These are phyloP conservation scores for Lepus timidus DNA, from an alignment of 2,113 vertebrate genomes.

Conservation along the genomic window DNA sequence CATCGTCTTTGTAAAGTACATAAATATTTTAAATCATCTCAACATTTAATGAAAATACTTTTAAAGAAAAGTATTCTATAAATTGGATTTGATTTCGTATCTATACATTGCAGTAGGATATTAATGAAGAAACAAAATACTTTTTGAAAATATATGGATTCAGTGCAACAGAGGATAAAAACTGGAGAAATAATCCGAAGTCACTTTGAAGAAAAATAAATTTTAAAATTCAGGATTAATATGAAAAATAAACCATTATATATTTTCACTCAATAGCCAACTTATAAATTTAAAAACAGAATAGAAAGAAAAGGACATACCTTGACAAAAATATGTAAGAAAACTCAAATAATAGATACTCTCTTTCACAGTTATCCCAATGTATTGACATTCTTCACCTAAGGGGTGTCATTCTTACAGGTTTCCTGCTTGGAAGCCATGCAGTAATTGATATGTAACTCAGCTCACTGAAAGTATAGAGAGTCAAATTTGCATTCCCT, in stretches of 20 bases:
- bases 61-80: constrained; percentile 42
- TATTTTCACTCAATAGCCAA: constrained; percentile 47
- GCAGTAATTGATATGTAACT: not conserved
- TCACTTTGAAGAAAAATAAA: constrained; percentile 37
- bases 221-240: constrained; percentile 55
- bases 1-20: not conserved
- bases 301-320: constrained; percentile 13
- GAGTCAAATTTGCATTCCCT: constrained; percentile 36
- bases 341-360: constrained; percentile 37
- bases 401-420: not conserved
- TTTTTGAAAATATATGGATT: constrained; percentile 36
- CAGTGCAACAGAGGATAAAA: not conserved
- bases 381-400: not conserved
- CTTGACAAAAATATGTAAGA: not conserved
- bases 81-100: constrained; percentile 9
- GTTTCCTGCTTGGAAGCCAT: not conserved
- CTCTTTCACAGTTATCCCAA: not conserved
- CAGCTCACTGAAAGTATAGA: constrained; percentile 27
- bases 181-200: constrained; percentile 31
- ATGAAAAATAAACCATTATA: constrained; percentile 39
- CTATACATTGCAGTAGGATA: constrained; percentile 5
- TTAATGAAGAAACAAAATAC: constrained; percentile 45
- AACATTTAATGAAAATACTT: constrained; percentile 42
- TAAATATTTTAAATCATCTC: constrained; percentile 14
- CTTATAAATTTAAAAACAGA: constrained; percentile 53